Percentiles rank a stretch among this genome's conserved stretches.
phyloP scores from a whole-genome alignment of 2,888 invertebrate genomes.

The Drosophila koepferae region DNA sequence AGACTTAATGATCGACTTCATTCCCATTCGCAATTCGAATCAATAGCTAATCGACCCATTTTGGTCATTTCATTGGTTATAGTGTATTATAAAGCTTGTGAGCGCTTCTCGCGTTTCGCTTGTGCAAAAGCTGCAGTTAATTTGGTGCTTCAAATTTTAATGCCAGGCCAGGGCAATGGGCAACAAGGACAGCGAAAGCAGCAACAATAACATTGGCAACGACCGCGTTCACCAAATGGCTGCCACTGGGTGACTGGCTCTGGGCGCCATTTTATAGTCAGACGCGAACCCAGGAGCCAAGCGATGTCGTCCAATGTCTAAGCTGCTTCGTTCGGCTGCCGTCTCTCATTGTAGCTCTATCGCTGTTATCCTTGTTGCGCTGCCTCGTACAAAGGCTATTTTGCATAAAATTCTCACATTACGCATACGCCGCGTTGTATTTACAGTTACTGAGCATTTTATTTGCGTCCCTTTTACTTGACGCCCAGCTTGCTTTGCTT shows the following conservation, averaged over 20 bases:
- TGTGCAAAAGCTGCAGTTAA: conserved; percentile 79
- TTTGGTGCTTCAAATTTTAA: conserved; percentile 81
- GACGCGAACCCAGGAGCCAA: conserved; percentile 57
- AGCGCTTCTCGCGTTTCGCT: conserved; percentile 69
- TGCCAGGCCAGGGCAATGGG: conserved; percentile 55
- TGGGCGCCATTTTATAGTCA: conserved; percentile 77
- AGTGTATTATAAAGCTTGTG: conserved; percentile 61
- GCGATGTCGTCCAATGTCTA: conserved; percentile 58
- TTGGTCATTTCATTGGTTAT: conserved; percentile 40
- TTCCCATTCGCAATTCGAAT: no score
- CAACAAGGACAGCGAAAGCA: conserved; percentile 40
- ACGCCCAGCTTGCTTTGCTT: conserved; percentile 49
- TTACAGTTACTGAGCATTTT: conserved; percentile 78
- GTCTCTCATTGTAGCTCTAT: neutral
- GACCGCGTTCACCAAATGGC: conserved; percentile 67
- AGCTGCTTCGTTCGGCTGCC: conserved; percentile 33
- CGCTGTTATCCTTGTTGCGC: conserved; percentile 36
- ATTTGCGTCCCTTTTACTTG: conserved; percentile 62
- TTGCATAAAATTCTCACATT: conserved; percentile 80
- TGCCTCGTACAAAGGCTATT: conserved; percentile 53
- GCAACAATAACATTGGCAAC: conserved; percentile 55
- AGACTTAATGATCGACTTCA: neutral
- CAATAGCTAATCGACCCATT: conserved; percentile 23
- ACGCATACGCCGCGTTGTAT: conserved; percentile 78
- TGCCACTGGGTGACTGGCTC: conserved; percentile 46